Evolutionary conservation across 1,140 invertebrate genomes (phyloP).

Genomic region (Drosophila setifemur): DNA sequence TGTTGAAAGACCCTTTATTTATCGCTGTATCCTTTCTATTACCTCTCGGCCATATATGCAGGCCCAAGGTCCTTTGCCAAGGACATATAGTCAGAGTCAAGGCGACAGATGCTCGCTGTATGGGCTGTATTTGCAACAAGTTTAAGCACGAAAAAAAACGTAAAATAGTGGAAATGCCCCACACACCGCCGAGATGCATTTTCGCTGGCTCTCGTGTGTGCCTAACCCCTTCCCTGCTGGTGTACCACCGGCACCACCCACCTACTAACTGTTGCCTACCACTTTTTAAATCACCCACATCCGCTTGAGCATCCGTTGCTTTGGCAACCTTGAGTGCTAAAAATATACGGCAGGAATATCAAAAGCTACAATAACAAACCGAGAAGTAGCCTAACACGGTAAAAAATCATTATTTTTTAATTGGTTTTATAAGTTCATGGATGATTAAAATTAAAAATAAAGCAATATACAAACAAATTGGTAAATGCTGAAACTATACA

Average conservation of each 20-base stretch:
- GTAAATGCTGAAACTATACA: too few relatives aligned
- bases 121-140: slow-evolving; percentile 65
- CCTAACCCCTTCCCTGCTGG: slow-evolving; percentile 21
- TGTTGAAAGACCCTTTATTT: too few relatives aligned
- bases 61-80: slow-evolving; percentile 33
- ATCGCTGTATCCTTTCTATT: too few relatives aligned
- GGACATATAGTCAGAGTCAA: slow-evolving; percentile 69
- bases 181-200: slow-evolving; percentile 41
- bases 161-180: slow-evolving; percentile 19
- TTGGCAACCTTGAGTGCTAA: slow-evolving; percentile 64
- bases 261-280: slow-evolving; percentile 62
- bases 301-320: slow-evolving; percentile 69
- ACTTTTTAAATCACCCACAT: slow-evolving; percentile 78
- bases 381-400: not conserved
- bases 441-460: too few relatives aligned
- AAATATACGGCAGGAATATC: slow-evolving; percentile 70
- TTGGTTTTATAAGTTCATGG: too few relatives aligned
- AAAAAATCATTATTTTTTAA: too few relatives aligned
- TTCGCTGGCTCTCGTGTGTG: slow-evolving; percentile 45
- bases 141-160: slow-evolving; percentile 39
- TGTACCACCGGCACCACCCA: slow-evolving; percentile 5
- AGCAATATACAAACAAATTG: too few relatives aligned
- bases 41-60: not conserved
- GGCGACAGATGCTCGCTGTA: slow-evolving; percentile 45
- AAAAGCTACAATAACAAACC: slow-evolving; percentile 42